These are phyloP conservation scores for Sceloporus tristichus DNA, from an alignment of 2,113 vertebrate species.

Conservation along the genomic window DNA sequence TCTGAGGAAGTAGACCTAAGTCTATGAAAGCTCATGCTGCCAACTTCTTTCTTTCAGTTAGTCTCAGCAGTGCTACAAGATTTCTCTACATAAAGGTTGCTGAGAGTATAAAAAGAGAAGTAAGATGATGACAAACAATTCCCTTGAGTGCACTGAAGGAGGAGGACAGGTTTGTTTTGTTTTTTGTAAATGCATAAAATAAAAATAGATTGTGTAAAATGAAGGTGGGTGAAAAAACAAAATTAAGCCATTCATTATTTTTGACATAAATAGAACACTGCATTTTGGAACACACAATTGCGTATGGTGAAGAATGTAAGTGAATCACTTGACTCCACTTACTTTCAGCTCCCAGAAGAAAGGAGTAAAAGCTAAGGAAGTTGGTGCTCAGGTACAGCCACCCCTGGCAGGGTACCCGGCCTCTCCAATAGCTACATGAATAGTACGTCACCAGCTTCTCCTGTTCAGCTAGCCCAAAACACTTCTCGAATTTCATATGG, in stretches of 20 bases:
- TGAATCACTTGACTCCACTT: constrained; percentile 51
- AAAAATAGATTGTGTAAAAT: too few relatives aligned
- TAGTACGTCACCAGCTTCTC: constrained; percentile 98
- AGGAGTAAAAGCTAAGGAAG: constrained; percentile 98
- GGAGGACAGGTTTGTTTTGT: too few relatives aligned
- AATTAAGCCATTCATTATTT: neutral
- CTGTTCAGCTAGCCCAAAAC: constrained; percentile 90
- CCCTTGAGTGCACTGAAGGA: too few relatives aligned
- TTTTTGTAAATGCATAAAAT: too few relatives aligned
- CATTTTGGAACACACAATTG: neutral
- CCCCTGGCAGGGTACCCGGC: constrained; percentile 95
- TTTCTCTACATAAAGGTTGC: too few relatives aligned
- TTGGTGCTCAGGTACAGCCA: constrained; percentile 99
- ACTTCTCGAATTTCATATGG: constrained; percentile 93
- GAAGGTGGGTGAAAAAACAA: neutral
- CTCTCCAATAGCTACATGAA: constrained; percentile 98
- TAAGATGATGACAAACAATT: too few relatives aligned
- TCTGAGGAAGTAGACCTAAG: too few relatives aligned
- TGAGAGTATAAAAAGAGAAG: too few relatives aligned
- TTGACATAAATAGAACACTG: too few relatives aligned
- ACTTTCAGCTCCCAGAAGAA: constrained; percentile 94
- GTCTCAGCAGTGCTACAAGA: too few relatives aligned
- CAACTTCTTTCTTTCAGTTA: too few relatives aligned
- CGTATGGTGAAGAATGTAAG: neutral
- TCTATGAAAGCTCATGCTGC: too few relatives aligned